Conservation (phyloP, 2,113 vertebrate genomes). For the Vireo altiloquus region DNA sequence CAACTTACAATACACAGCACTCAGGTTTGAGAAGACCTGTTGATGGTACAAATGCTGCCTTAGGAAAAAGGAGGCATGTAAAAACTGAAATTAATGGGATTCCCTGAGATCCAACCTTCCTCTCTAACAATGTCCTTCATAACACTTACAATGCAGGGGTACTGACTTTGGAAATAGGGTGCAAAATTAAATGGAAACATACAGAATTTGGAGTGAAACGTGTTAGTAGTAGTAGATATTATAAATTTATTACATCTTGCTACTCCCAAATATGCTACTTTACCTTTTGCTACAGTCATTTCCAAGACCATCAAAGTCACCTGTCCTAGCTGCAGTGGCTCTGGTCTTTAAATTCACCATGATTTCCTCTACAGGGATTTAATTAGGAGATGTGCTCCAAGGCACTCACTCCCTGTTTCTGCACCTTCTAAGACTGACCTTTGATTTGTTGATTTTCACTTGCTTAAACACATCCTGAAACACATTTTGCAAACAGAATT, state of each 20-base stretch:
- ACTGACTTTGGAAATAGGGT: background rate
- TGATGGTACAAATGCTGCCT: too few species aligned
- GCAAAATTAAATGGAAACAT: background rate
- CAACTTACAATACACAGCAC: background rate
- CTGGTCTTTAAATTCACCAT: background rate
- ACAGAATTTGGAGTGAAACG: background rate
- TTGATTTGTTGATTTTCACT: background rate
- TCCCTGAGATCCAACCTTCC: background rate
- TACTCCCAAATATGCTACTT: background rate
- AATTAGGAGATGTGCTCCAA: background rate
- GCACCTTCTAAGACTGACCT: background rate
- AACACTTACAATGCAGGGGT: background rate
- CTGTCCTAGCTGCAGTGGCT: background rate
- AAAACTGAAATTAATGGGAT: background rate
- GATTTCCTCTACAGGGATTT: background rate
- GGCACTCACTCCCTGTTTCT: background rate
- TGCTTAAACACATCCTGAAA: conserved; percentile 19
- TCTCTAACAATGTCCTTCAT: background rate
- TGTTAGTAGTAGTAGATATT: background rate
- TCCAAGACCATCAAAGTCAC: background rate
- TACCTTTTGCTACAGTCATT: background rate
- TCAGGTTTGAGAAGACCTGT: background rate
- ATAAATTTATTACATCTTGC: background rate
- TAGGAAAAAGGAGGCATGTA: background rate
- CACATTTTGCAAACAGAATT: conserved; percentile 27